Conservation (phyloP, 2,113 vertebrate genomes). For the Python bivittatus region DNA sequence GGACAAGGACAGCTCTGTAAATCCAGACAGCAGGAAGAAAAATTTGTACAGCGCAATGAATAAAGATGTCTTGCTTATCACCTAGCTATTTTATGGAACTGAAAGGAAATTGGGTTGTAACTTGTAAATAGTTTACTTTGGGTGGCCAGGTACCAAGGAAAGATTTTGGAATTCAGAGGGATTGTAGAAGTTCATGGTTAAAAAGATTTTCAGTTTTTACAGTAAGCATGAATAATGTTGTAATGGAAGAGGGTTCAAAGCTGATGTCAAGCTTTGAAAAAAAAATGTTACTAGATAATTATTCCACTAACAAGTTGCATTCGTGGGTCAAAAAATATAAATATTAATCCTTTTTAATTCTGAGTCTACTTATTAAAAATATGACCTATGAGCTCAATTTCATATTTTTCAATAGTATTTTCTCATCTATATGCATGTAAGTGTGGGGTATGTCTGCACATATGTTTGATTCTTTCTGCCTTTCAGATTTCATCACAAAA, state of each 20-base stretch:
- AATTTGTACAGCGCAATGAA: neutral
- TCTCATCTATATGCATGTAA: neutral
- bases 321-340: neutral
- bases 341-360: neutral
- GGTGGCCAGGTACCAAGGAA: neutral
- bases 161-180: neutral
- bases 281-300: neutral
- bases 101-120: constrained; percentile 13
- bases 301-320: neutral
- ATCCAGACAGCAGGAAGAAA: neutral
- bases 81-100: constrained; percentile 7
- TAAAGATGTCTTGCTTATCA: constrained; percentile 21
- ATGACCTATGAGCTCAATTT: neutral
- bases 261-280: neutral
- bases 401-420: neutral
- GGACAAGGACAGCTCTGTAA: neutral
- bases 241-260: neutral
- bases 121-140: neutral
- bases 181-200: neutral
- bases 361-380: neutral
- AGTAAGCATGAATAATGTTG: neutral
- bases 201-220: neutral
- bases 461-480: neutral
- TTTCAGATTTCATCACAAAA: neutral
- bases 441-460: neutral